phyloP scores from a whole-genome alignment of 2,113 vertebrate genomes.

The Muntiacus muntjak region DNA sequence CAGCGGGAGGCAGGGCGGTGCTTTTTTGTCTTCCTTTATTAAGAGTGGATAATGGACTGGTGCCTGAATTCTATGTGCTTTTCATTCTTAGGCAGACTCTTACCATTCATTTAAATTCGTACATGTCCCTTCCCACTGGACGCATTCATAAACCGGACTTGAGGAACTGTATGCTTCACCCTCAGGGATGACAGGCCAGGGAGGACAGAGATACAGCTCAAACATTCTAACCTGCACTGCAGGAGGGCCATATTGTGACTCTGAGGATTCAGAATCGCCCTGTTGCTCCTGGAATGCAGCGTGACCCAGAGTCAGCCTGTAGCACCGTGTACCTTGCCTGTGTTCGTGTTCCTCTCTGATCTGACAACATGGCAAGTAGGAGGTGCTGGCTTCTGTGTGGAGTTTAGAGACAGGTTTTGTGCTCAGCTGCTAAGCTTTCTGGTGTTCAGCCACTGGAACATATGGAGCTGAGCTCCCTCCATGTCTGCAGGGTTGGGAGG shows the following conservation, averaged over 20 bases:
- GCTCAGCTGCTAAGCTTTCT: slow-evolving; percentile 34
- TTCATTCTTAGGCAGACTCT: background rate
- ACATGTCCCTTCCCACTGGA: background rate
- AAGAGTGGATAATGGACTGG: background rate
- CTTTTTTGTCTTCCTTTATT: background rate
- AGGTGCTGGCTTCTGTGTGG: slow-evolving; percentile 41
- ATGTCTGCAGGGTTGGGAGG: slow-evolving; percentile 22
- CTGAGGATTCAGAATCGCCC: background rate
- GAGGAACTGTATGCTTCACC: background rate
- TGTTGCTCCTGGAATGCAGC: background rate
- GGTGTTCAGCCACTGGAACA: slow-evolving; percentile 50
- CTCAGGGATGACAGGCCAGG: background rate
- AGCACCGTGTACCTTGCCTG: background rate
- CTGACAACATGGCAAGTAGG: slow-evolving; percentile 55
- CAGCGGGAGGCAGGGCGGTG: background rate
- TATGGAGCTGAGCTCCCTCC: slow-evolving; percentile 1
- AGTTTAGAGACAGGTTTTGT: slow-evolving; percentile 60
- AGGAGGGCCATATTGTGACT: background rate
- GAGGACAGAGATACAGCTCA: background rate
- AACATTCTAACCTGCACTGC: background rate
- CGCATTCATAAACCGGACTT: background rate
- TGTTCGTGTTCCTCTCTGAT: background rate
- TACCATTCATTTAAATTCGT: background rate
- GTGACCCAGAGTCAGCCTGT: background rate
- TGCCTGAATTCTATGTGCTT: background rate